Base-by-base conservation (phyloP, 1,140 invertebrate genomes). In the Papilio polyxenes region DNA sequence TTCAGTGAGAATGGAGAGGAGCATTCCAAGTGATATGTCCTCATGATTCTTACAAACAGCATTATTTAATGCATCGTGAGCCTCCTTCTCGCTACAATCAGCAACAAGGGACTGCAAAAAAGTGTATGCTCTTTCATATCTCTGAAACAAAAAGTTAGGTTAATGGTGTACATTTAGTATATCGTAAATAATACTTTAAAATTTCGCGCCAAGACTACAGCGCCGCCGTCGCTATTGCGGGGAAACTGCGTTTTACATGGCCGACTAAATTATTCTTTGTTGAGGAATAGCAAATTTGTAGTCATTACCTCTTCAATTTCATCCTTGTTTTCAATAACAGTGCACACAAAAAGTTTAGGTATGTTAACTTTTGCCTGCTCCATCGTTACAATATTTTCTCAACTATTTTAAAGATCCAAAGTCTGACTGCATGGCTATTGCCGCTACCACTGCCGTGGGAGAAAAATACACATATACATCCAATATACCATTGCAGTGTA, bases 81-180 rank as follows among this genome's bases (percentile, higher is more conserved):
- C 96, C 95, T 99, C 98, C 92, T 99, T 98, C 91, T 99, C 98
- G 82, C 97, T 98, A 82, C 98, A 95, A 81, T 97, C 98, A 81
- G 96, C 95, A 44, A 97, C 96, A 83, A 99, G 93, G 86, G 95
- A 96, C 92, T 97, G 97, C 79, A 99, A 95, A 87, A 95, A 96
- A 83, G 94, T 94, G 92, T 97, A 98, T 87, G 97, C 97, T 90
- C 97, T 96, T 91, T 98, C 98, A 88, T 98, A 97, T 96, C 98
- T 98, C 98, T 99, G 95, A 81, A 96, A 97, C 95, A 94, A 91
- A 92, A 88, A 87, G 90, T 92, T 85, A 87, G 90, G 92, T 85
- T 88, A 88, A 88, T 85, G 83, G 85, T 59, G 81, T 80, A 83
- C 75, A 82, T 83, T 80, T 62, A 81, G 82, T 81, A 74, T 83